Evolutionary conservation across 2,797 vertebrate genomes (phyloP).

Genomic region (Novumbra hubbsi): DNA sequence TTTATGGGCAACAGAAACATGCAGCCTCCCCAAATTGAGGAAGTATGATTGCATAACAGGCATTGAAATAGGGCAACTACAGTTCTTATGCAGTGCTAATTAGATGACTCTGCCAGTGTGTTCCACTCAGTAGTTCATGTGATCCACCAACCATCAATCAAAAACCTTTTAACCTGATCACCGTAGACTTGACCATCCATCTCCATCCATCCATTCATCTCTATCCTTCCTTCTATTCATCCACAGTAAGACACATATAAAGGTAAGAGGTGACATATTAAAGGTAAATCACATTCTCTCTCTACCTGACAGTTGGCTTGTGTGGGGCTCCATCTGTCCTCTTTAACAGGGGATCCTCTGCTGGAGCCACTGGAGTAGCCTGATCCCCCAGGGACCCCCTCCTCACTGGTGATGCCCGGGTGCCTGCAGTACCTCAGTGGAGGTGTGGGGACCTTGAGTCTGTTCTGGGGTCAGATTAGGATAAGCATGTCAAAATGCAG

Average conservation of each 20-base stretch:
- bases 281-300: not conserved
- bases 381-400: slow-evolving; percentile 56
- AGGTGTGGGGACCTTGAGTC: slow-evolving; percentile 67
- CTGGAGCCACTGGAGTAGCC: slow-evolving; percentile 62
- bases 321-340: slow-evolving; percentile 41
- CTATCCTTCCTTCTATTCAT: not conserved
- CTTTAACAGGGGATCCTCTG: slow-evolving; percentile 51
- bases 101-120: not conserved
- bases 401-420: slow-evolving; percentile 68
- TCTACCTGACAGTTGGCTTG: slow-evolving; percentile 64
- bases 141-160: not conserved
- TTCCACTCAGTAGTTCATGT: not conserved
- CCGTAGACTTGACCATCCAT: not conserved
- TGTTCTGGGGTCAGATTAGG: slow-evolving; percentile 48
- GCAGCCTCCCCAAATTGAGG: not conserved
- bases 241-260: not conserved
- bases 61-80: not conserved
- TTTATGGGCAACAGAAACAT: not conserved
- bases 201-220: no score
- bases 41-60: not conserved
- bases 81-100: not conserved
- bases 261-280: not conserved
- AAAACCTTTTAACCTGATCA: not conserved
- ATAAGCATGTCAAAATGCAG: not conserved
- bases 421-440: slow-evolving; percentile 79